Percentiles rank a stretch among this genome's conserved stretches.
These are phyloP conservation scores for Chrysolina haemoptera DNA, from an alignment of 2,888 invertebrate species.

Conservation along the genomic window DNA sequence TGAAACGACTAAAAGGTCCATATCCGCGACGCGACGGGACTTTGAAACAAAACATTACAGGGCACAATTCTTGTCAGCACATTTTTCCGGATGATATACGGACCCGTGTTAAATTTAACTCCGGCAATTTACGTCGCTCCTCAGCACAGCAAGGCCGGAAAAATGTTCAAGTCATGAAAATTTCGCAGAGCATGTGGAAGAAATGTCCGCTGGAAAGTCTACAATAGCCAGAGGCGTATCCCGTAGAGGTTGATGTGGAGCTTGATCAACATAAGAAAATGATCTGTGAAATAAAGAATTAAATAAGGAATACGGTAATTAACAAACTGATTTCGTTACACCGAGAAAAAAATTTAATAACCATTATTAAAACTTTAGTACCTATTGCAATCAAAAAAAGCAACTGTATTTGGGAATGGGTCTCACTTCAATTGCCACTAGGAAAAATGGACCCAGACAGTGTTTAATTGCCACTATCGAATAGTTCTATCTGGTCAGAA, in stretches of 20 bases:
- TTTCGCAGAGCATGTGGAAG: neutral
- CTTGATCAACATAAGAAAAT: too few species aligned
- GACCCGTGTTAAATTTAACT: neutral
- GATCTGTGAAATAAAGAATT: too few species aligned
- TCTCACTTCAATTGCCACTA: too few species aligned
- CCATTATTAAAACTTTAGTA: too few species aligned
- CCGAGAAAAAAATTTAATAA: too few species aligned
- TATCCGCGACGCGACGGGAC: neutral
- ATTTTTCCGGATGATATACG: neutral
- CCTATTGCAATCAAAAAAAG: too few species aligned
- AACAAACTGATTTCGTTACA: too few species aligned
- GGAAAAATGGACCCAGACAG: too few species aligned
- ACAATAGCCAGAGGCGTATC: neutral
- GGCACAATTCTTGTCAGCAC: conserved; percentile 2
- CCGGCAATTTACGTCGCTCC: conserved; percentile 3
- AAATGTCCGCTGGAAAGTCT: neutral
- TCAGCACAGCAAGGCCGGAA: conserved; percentile 1
- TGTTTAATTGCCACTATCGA: too few species aligned
- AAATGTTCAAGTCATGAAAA: neutral
- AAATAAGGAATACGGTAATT: too few species aligned
- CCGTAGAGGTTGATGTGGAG: neutral
- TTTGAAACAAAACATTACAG: conserved; percentile 1
- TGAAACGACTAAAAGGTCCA: neutral
- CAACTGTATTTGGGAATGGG: too few species aligned
- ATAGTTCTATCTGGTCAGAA: too few species aligned